Base-by-base conservation (phyloP, 2,888 invertebrate species). In the Cerastis leucographa region DNA sequence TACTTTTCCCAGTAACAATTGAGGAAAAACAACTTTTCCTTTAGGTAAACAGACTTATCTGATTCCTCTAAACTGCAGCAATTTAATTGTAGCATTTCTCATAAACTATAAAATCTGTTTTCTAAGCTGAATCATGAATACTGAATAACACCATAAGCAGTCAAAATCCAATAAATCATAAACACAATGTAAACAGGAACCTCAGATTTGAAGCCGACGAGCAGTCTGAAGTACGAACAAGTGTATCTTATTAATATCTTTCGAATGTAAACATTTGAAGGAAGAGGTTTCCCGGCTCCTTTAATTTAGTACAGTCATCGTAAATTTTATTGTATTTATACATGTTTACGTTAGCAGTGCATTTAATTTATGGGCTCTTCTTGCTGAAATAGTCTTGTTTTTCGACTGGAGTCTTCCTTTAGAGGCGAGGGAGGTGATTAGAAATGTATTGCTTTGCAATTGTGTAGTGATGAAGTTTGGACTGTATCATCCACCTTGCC, bases 201-300 rank as follows among this genome's bases (percentile, higher is more conserved):
- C 29, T 71, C 54, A 11, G 74, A 61, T 72, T 67, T 44, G 42
- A 75, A 69, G 86, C 71, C 81, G 89, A 86, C 88, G 76, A 78
- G 86, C 80, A 84, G 86, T 90, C 88, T 88, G 84, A 83, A 90
- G 90, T 88, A 89, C 87, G 89, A 87, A 90, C 89, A 90, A 89
- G 88, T 88, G 87, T 89, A 88, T 86, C 80, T 87, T 89, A 85
- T 85, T 88, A 88, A 85, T 86, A 85, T 85, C 78, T 85, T 76
- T 72, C 46, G 71, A 83, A 87, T 76, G 78, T 76, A 85, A 78
- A 85, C 79, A 80, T 78, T 78, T 78, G 65, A 78, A 76, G 67
- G 78, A 78, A 84, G 81, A 76, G 70, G 76, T 83, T 76, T 74
- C 75, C 80, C 83, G 69, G 80, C 80, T 87, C 70, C 84, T 85